Base-by-base conservation (phyloP, 2,888 invertebrate genomes). In the Schrankia costaestrigalis region DNA sequence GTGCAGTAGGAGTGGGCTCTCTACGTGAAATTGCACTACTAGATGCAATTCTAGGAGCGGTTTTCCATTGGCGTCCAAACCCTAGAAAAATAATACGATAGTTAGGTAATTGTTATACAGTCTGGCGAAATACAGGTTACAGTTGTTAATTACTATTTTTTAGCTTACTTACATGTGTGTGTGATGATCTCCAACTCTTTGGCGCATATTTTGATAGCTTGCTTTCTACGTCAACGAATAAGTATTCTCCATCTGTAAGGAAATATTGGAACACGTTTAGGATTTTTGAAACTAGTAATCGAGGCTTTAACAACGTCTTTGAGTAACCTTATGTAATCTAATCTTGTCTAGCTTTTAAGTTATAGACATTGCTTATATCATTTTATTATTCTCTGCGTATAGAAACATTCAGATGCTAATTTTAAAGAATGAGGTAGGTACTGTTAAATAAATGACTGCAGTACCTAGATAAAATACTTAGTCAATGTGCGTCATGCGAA, bases 201-300 rank as follows among this genome's bases (percentile, higher is more conserved):
- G 97, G 96, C 65, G 97, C 97, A 90, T 97, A 96, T 89, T 98
- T 98, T 75, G 96, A 96, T 71, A 98, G 90, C 89, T 98, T 98
- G 90, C 94, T 95, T 81, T 97, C 97, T 77, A 94, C 93, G 81
- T 97, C 96, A 83, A 97, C 94, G 89, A 98, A 98, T 74, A 97
- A 92, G 88, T 95, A 97, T 90, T 98, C 97, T 88, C 95, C 96
- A 91, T 97, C 97, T 97, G 91, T 22, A 93, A 93, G 55, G 54
- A 68, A 66, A 73, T 35, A 18, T 8, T 8, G 2, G n/a, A 3
- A 11, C 6, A 12, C 25, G 12, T 11, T 18, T 3, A 18, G 18
- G 3, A 7, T 17, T 17, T 17, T 3, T 17, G 4, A 17, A 3
- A 7, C 7, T n/a, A n/a, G n/a, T n/a, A n/a, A n/a, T n/a, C n/a